Evolutionary conservation across 2,113 vertebrate species (phyloP).

Genomic region (Eublepharis macularius): DNA sequence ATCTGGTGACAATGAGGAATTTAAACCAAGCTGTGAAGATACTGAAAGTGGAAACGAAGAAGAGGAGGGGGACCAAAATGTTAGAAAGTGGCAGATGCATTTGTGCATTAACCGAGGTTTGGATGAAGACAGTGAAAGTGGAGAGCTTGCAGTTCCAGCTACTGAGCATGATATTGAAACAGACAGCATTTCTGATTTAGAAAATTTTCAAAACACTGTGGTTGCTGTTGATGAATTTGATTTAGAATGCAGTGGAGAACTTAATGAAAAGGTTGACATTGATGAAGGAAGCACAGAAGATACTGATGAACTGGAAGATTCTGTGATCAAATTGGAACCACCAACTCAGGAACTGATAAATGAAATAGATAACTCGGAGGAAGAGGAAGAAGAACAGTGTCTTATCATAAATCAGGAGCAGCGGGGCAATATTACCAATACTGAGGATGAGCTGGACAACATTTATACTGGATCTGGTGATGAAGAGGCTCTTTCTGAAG

Average conservation of each 20-base stretch:
- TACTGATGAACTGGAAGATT: constrained; percentile 70
- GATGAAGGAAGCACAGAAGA: constrained; percentile 68
- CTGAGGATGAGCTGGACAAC: constrained; percentile 76
- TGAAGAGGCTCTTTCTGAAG: constrained; percentile 82
- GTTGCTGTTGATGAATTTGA: constrained; percentile 60
- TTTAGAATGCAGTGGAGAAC: constrained; percentile 47
- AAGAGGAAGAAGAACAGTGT: constrained; percentile 52
- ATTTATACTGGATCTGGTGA: constrained; percentile 79
- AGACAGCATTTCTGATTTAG: constrained; percentile 66
- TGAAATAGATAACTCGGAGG: constrained; percentile 65
- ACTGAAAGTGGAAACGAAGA: constrained; percentile 67
- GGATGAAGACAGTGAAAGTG: constrained; percentile 77
- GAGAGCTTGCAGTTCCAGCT: constrained; percentile 50
- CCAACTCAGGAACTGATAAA: constrained; percentile 27
- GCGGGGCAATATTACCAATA: constrained; percentile 65
- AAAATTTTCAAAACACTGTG: constrained; percentile 53
- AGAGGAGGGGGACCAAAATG: constrained; percentile 35
- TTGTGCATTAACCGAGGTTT: constrained; percentile 25
- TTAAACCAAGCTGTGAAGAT: constrained; percentile 65
- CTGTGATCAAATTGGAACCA: constrained; percentile 48
- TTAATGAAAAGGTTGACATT: constrained; percentile 46
- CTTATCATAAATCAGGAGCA: constrained; percentile 42
- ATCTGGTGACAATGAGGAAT: constrained; percentile 65
- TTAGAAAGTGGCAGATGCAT: constrained; percentile 38
- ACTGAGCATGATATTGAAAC: constrained; percentile 63